Evolutionary conservation across 2,888 invertebrate genomes (phyloP).

Genomic region (Protodeltote pygarga): DNA sequence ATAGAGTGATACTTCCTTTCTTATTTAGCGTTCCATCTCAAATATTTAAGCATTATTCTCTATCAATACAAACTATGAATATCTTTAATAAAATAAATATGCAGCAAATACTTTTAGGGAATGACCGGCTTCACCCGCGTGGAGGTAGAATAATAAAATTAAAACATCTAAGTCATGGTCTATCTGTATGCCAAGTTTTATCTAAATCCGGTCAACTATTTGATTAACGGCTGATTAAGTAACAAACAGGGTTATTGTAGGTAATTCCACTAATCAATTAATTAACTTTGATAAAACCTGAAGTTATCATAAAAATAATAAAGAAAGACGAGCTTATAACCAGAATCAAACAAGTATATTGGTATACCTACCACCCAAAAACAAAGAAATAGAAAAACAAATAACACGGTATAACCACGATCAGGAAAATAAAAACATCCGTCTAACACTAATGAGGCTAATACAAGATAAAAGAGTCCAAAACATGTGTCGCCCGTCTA

Average conservation of each 20-base stretch:
- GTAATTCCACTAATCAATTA: no score
- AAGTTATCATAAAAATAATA: no score
- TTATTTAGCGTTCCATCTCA: slow-evolving; percentile 40
- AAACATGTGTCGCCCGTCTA: slow-evolving; percentile 84
- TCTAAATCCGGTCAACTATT: no score
- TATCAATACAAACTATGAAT: slow-evolving; percentile 32
- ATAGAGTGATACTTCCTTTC: slow-evolving; percentile 76
- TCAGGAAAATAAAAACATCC: slow-evolving; percentile 63
- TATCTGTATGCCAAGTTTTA: no score
- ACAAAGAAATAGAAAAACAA: slow-evolving; percentile 17
- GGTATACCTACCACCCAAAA: background rate
- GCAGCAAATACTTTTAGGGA: no score
- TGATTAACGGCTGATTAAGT: no score
- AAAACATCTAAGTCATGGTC: no score
- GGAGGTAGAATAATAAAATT: no score
- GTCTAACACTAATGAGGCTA: slow-evolving; percentile 70
- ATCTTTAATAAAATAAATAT: no score
- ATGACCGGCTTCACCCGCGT: no score
- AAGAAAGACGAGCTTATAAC: background rate
- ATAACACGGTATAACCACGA: slow-evolving; percentile 38
- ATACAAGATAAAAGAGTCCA: slow-evolving; percentile 75
- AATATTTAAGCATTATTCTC: slow-evolving; percentile 43
- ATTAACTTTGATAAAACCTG: no score
- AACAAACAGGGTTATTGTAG: no score
- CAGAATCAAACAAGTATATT: background rate